A percentile compares a stretch with the other conserved stretches of the same genome.
Conservation (phyloP, 2,797 vertebrate genomes). For the Micromesistius poutassou region DNA sequence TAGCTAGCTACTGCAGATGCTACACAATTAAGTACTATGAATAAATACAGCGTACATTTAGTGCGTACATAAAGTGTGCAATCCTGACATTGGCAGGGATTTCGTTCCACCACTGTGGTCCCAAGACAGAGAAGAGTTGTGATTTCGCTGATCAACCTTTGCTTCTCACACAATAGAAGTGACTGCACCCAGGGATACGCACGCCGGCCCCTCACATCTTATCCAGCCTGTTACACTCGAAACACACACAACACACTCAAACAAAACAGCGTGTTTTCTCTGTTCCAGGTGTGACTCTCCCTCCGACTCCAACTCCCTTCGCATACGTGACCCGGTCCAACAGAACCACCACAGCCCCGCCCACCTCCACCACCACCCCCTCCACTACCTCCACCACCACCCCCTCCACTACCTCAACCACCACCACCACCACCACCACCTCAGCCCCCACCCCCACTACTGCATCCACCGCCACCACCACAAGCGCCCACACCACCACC, state of each 20-base stretch:
- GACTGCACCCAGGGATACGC: not conserved
- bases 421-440: not conserved
- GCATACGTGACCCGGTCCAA: conserved; percentile 74
- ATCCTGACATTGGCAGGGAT: too few relatives aligned
- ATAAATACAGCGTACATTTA: too few relatives aligned
- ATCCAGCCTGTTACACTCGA: not conserved
- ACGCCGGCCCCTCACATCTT: not conserved
- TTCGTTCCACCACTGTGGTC: too few relatives aligned
- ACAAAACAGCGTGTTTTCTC: not conserved
- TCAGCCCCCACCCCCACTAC: conserved; percentile 23
- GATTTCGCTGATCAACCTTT: too few relatives aligned
- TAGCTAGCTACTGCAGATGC: too few relatives aligned
- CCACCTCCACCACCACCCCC: conserved; percentile 35
- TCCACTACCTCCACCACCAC: conserved; percentile 18
- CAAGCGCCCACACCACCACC: conserved; percentile 24
- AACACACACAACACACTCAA: not conserved
- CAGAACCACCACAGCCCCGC: conserved; percentile 62
- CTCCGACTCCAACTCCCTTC: conserved; percentile 73
- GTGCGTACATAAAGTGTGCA: too few relatives aligned
- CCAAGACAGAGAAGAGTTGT: too few relatives aligned
- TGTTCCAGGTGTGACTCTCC: conserved; percentile 67
- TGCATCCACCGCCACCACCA: conserved; percentile 31
- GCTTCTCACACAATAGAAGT: not conserved
- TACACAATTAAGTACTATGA: too few relatives aligned
- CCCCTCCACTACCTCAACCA: not conserved